phyloP scores from a whole-genome alignment of 2,888 invertebrate species.

The Tiliacea aurago region DNA sequence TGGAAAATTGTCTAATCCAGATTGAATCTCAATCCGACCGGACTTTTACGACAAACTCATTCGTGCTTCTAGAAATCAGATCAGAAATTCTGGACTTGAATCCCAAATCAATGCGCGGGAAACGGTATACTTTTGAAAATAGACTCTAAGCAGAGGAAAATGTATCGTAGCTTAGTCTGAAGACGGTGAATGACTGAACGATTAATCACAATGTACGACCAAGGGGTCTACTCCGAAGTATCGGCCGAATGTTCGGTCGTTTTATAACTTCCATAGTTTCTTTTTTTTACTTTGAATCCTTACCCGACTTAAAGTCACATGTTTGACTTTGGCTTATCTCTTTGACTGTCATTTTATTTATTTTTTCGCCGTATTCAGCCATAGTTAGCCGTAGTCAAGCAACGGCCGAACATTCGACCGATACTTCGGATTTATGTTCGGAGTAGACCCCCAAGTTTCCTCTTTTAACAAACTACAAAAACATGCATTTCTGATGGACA shows the following conservation, averaged over 20 bases:
- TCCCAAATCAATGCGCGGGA: constrained; percentile 12
- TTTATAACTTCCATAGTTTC: no score
- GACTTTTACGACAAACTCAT: constrained; percentile 18
- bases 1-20: constrained; percentile 19
- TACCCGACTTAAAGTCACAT: no score
- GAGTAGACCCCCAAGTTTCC: no score
- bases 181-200: not conserved
- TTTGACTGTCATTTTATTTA: no score
- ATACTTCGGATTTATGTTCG: no score
- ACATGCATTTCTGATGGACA: constrained; percentile 16
- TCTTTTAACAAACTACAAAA: not conserved
- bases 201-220: not conserved
- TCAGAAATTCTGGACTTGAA: not conserved
- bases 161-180: not conserved
- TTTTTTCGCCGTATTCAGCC: no score
- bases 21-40: constrained; percentile 13
- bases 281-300: no score
- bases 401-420: no score
- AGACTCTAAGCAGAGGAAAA: not conserved
- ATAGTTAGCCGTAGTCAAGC: no score
- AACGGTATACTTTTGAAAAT: not conserved
- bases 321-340: no score
- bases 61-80: constrained; percentile 23
- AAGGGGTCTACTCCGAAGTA: no score
- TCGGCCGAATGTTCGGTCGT: no score